Conservation (phyloP, 2,888 invertebrate species). For the Cynaeus angustus region DNA sequence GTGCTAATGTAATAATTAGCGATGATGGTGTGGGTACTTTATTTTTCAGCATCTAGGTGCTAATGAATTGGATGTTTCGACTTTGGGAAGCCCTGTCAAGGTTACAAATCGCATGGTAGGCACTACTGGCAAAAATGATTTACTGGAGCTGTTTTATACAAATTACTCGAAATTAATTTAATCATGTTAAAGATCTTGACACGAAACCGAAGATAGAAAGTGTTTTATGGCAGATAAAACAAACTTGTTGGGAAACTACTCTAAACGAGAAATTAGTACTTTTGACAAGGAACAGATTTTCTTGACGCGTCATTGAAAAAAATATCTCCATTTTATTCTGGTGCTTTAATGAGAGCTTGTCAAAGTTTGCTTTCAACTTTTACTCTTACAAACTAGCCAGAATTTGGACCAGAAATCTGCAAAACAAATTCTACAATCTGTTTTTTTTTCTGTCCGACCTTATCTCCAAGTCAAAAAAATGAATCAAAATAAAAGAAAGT, state of each 20-base stretch:
- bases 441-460: no score
- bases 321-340: no score
- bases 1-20: constrained; percentile 8
- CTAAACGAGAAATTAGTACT: no score
- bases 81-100: not conserved
- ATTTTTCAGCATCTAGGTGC: constrained; percentile 1
- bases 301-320: no score
- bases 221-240: constrained; percentile 3
- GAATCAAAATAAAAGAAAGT: no score
- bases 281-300: no score
- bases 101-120: not conserved
- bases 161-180: constrained; percentile 3
- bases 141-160: not conserved
- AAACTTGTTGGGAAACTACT: constrained; percentile 11
- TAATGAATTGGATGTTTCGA: constrained; percentile 1
- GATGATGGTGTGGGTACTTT: not conserved
- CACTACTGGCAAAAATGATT: not conserved
- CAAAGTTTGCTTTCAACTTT: no score
- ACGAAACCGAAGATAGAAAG: constrained; percentile 17
- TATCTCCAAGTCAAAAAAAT: no score
- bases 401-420: no score
- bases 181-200: constrained; percentile 6
- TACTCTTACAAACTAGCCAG: no score
- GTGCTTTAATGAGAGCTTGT: no score
- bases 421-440: no score